These are phyloP conservation scores for Pandemis corylana DNA, from an alignment of 2,888 invertebrate species.

Conservation along the genomic window DNA sequence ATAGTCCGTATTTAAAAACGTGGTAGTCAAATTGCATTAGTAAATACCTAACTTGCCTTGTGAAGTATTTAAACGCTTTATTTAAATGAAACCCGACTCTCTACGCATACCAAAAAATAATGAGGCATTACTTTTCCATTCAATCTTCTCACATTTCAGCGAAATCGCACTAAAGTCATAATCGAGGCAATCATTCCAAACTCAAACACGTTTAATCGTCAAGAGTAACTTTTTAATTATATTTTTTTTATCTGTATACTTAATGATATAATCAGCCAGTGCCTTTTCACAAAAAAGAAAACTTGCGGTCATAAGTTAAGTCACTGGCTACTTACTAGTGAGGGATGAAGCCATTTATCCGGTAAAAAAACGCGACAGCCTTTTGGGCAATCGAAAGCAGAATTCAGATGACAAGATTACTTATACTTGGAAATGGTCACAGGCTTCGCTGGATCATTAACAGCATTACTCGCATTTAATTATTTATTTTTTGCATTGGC, in stretches of 20 bases:
- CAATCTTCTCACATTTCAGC: slow-evolving; percentile 26
- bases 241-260: slow-evolving; percentile 40
- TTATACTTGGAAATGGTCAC: slow-evolving; percentile 81
- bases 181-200: slow-evolving; percentile 23
- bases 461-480: slow-evolving; percentile 77
- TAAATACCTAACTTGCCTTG: neutral
- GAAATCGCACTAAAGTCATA: slow-evolving; percentile 29
- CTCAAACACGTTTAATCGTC: slow-evolving; percentile 34
- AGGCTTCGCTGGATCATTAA: slow-evolving; percentile 76
- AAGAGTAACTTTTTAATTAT: slow-evolving; percentile 40
- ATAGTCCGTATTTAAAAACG: neutral
- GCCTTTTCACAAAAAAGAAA: slow-evolving; percentile 61
- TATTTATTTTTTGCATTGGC: slow-evolving; percentile 57
- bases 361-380: slow-evolving; percentile 72
- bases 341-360: slow-evolving; percentile 81
- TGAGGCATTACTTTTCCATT: slow-evolving; percentile 14
- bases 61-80: neutral
- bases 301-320: slow-evolving; percentile 64
- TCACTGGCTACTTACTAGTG: slow-evolving; percentile 49
- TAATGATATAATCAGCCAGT: slow-evolving; percentile 67
- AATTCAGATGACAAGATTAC: slow-evolving; percentile 77
- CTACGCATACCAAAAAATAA: slow-evolving; percentile 4
- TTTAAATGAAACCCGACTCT: neutral
- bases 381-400: slow-evolving; percentile 71
- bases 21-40: no score